These are phyloP conservation scores for Harpegnathos saltator DNA, from an alignment of 1,140 invertebrate genomes.

Conservation along the genomic window DNA sequence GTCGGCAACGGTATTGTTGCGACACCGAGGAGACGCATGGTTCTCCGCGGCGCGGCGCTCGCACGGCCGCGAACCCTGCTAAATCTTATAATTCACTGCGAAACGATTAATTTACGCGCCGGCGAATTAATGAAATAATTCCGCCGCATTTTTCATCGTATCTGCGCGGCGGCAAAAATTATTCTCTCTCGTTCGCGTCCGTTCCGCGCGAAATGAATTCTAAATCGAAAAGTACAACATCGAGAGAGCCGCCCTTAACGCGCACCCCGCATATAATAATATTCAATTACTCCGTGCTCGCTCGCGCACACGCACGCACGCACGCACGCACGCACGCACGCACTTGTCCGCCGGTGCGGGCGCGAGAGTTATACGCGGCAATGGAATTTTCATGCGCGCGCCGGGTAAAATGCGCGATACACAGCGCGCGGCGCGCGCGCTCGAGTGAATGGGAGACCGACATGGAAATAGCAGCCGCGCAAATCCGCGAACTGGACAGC, in stretches of 20 bases:
- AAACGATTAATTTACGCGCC: constrained; percentile 8
- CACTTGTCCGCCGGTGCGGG: no score
- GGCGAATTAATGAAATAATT: neutral
- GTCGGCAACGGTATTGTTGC: neutral
- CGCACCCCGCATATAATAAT: constrained; percentile 17
- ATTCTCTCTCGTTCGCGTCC: neutral
- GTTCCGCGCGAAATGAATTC: neutral
- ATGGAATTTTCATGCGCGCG: constrained; percentile 45
- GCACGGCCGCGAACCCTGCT: neutral
- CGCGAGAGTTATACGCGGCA: neutral
- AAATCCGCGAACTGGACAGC: constrained; percentile 57
- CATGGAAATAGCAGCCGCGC: constrained; percentile 52
- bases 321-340: no score
- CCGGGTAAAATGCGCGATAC: constrained; percentile 33
- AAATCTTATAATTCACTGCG: neutral
- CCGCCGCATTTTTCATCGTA: neutral
- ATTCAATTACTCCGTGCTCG: neutral
- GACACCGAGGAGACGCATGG: neutral
- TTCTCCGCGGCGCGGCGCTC: no score
- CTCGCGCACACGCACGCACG: no score
- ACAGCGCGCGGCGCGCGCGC: neutral
- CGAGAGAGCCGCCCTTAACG: no score
- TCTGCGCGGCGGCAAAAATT: neutral
- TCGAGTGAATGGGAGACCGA: constrained; percentile 31
- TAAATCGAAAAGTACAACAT: neutral